Percentiles rank a stretch among this genome's conserved stretches.
These are phyloP conservation scores for Bolborhynchus lineola DNA, from an alignment of 2,113 vertebrate species.

Conservation along the genomic window DNA sequence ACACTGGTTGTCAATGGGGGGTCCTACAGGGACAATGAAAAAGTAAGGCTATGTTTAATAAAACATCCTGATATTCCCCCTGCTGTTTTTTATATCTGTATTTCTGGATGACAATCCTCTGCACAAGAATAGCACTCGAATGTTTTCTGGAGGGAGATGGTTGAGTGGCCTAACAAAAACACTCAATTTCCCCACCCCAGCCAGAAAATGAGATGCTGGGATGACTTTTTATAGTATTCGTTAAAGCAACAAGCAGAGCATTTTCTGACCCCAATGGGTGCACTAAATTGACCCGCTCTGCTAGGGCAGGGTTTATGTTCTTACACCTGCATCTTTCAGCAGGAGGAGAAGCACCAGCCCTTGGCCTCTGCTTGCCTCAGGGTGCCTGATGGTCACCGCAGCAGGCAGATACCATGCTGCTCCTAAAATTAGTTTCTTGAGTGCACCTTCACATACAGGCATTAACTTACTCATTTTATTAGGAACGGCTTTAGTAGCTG, in stretches of 20 bases:
- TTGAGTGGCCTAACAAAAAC: not conserved
- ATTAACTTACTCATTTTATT: not conserved
- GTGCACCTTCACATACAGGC: not conserved
- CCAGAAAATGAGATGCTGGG: not conserved
- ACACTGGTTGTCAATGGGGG: not conserved
- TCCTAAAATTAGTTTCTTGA: not conserved
- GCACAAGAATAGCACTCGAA: not conserved
- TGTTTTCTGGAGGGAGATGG: not conserved
- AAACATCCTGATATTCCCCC: not conserved
- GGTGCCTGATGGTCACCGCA: rapidly evolving
- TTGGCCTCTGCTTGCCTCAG: not conserved
- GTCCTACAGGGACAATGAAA: not conserved
- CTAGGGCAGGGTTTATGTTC: not conserved
- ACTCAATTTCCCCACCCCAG: not conserved
- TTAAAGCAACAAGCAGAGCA: not conserved
- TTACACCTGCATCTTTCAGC: not conserved
- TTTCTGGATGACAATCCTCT: not conserved
- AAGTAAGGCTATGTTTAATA: not conserved
- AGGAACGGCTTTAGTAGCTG: not conserved
- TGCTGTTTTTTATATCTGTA: not conserved
- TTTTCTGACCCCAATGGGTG: not conserved
- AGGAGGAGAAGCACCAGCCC: not conserved
- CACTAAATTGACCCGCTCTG: not conserved
- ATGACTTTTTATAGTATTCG: not conserved
- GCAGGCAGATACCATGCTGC: not conserved